These are phyloP conservation scores for Xenopus tropicalis DNA, from an alignment of 2,113 vertebrate species.

Conservation along the genomic window DNA sequence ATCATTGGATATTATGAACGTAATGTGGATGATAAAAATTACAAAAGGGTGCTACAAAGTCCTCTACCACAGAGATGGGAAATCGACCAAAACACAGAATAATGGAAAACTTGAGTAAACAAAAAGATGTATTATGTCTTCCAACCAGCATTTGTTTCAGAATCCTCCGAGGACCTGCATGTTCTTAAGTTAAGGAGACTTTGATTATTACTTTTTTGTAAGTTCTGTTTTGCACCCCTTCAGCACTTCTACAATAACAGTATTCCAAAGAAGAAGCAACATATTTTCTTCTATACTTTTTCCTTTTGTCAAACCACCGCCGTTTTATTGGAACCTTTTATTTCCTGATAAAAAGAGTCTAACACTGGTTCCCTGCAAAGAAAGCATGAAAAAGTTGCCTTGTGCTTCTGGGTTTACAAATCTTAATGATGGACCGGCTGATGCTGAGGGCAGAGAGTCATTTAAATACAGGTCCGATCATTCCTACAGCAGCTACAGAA, in stretches of 20 bases:
- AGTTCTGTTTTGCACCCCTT: conserved; percentile 51
- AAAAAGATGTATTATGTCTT: conserved; percentile 23
- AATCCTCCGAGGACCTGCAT: conserved; percentile 21
- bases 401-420: not conserved
- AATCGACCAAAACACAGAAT: conserved; percentile 67
- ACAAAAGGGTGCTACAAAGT: conserved; percentile 87
- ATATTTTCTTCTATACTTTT: too few relatives aligned
- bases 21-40: conserved; percentile 98
- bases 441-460: too few relatives aligned
- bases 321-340: not conserved
- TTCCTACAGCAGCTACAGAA: not conserved
- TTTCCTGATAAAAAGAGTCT: not conserved
- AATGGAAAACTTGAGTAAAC: conserved; percentile 84
- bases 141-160: conserved; percentile 25
- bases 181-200: conserved; percentile 47
- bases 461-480: not conserved
- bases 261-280: conserved; percentile 36
- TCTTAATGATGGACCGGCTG: too few relatives aligned
- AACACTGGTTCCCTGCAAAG: not conserved
- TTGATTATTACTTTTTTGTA: conserved; percentile 57
- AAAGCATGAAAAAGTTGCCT: not conserved
- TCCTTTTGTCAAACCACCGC: not conserved
- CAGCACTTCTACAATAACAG: conserved; percentile 50
- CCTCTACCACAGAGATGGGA: conserved; percentile 66
- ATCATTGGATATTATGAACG: conserved; percentile 91